Base-by-base conservation (phyloP, 2,888 invertebrate species). In the Omphaloscelis lunosa region DNA sequence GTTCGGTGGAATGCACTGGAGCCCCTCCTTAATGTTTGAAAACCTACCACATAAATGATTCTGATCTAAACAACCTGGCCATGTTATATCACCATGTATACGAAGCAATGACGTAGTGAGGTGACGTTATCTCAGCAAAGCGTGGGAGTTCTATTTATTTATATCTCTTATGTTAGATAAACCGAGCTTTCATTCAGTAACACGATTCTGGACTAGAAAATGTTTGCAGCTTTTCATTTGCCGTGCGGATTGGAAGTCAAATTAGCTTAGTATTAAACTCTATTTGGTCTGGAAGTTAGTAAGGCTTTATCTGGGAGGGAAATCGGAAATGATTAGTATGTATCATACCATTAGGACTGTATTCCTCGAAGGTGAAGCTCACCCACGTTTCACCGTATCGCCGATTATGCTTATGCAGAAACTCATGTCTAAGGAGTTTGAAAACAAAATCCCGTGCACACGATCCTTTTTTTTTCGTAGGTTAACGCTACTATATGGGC, bases 61-160 rank as follows among this genome's bases (percentile, higher is more conserved):
- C 2, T 77, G 59, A 77, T 66, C 23, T 56, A 67, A 77, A 62
- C 70, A 79, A 2, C 29, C 48, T 70, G 48, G 34, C 20, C 20
- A 27, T 41, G 34, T n/a, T 27, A 48, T 34, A 39, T 69, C 61
- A 27, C 27, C 67, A 27, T 79, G 59, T 67, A 68, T 56, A 61
- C 51, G 9, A 41, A 65, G 48, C 53, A 2, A 76, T 80, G 77
- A 80, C 74, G 76, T 84, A 67, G 27, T 39, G 11, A n/a, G 51
- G 34, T 77, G 75, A 86, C 75, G 71, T 70, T 75, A 77, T 78
- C 67, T 72, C n/a, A 0, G 11, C 15, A 17, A 41, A 65, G 45
- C 77, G 75, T 86, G 71, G 77, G 80, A 66, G 70, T 48, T 39
- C 12, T 34, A 12, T 74, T 72, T 78, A 59, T 80, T 70, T 59